These are phyloP conservation scores for Callithrix jacchus DNA, from an alignment of 2,113 vertebrate species.

Conservation along the genomic window DNA sequence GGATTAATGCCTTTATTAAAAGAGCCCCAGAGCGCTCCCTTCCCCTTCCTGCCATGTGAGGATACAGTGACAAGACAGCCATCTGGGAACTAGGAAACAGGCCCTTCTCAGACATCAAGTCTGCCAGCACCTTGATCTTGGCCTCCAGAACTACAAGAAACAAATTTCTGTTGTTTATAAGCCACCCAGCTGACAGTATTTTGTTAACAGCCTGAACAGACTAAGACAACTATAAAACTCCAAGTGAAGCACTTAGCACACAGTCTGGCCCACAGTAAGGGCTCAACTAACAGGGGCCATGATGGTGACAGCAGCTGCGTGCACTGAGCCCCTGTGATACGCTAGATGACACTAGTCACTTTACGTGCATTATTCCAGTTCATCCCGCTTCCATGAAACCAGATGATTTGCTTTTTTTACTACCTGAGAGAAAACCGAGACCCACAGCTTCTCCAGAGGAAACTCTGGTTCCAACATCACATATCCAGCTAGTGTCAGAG, in stretches of 20 bases:
- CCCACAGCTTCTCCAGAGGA: neutral
- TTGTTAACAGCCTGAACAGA: neutral
- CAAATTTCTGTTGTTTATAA: neutral
- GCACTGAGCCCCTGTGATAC: neutral
- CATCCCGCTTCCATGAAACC: neutral
- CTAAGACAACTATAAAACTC: neutral
- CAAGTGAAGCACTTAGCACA: neutral
- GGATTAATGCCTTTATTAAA: neutral
- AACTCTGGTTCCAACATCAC: neutral
- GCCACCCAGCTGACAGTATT: neutral
- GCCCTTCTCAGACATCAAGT: neutral
- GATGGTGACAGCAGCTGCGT: rapidly evolving
- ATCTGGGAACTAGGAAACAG: neutral
- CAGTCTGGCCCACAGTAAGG: neutral
- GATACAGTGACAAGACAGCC: neutral
- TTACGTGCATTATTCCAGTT: neutral
- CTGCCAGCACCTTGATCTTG: neutral
- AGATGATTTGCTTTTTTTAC: neutral
- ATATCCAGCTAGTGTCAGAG: neutral
- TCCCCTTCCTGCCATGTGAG: neutral
- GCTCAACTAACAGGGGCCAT: neutral
- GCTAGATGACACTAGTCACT: neutral
- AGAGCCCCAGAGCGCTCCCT: neutral
- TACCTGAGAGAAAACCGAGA: neutral
- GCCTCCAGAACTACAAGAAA: neutral